Evolutionary conservation across 2,888 invertebrate genomes (phyloP).

Genomic region (Meliscaeva auricollis): DNA sequence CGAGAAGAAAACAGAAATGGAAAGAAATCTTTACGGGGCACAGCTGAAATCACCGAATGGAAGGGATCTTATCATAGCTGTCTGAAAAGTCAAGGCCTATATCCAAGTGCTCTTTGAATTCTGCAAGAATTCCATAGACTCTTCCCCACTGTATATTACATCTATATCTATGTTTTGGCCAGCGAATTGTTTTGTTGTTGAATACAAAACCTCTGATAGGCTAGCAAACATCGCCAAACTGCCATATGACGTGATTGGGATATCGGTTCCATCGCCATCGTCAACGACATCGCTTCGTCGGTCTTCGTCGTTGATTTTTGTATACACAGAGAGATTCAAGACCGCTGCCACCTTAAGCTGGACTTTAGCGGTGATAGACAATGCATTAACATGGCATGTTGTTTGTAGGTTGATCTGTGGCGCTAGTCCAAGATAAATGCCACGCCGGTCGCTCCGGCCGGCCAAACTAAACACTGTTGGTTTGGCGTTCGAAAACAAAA

Average conservation of each 20-base stretch:
- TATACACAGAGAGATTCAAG: not conserved
- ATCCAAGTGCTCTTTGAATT: too few relatives aligned
- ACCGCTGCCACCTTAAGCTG: slow-evolving; percentile 22
- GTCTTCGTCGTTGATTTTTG: slow-evolving; percentile 38
- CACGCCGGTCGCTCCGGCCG: not conserved
- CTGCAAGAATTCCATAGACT: too few relatives aligned
- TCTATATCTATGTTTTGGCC: not conserved
- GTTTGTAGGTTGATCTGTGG: slow-evolving; percentile 67
- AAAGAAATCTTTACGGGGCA: too few relatives aligned
- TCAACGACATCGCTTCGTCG: slow-evolving; percentile 4
- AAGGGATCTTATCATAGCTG: too few relatives aligned
- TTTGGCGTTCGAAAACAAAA: slow-evolving; percentile 37
- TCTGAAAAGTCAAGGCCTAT: too few relatives aligned
- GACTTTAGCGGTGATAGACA: slow-evolving; percentile 49
- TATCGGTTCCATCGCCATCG: slow-evolving; percentile 51
- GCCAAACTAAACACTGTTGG: slow-evolving; percentile 17
- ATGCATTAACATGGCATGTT: slow-evolving; percentile 48
- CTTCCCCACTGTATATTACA: not conserved
- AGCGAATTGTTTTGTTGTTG: not conserved
- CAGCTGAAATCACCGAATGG: too few relatives aligned
- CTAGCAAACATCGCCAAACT: slow-evolving; percentile 65
- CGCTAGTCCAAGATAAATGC: slow-evolving; percentile 69
- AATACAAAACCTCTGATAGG: slow-evolving; percentile 32
- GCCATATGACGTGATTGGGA: slow-evolving; percentile 62
- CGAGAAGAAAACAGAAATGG: too few relatives aligned